Percentiles rank a stretch among this genome's conserved stretches.
These are phyloP conservation scores for Argyresthia albistria DNA, from an alignment of 2,888 invertebrate genomes.

Conservation along the genomic window DNA sequence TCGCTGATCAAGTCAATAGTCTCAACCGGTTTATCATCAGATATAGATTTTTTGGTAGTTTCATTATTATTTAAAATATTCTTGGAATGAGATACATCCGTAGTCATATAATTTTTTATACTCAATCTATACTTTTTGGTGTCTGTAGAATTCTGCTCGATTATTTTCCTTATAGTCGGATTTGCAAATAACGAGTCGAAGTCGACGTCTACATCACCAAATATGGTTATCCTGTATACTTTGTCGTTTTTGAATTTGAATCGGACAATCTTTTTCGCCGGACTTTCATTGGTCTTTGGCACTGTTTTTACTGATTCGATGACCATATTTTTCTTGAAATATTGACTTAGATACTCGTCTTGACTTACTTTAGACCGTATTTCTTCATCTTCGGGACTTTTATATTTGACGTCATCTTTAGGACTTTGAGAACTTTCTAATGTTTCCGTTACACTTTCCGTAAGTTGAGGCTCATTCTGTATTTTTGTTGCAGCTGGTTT, in stretches of 20 bases:
- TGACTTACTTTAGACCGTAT: no score
- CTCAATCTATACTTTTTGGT: slow-evolving; percentile 36
- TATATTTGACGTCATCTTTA: no score
- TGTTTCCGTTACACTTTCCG: no score
- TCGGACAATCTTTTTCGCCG: slow-evolving; percentile 29
- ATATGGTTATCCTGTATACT: slow-evolving; percentile 41
- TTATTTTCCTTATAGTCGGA: slow-evolving; percentile 29
- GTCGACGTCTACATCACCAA: slow-evolving; percentile 30
- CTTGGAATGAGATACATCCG: background rate
- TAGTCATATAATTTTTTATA: slow-evolving; percentile 25
- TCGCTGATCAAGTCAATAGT: slow-evolving; percentile 54
- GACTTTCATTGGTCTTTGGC: slow-evolving; percentile 14
- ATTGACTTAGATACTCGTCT: no score
- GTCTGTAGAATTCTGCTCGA: slow-evolving; percentile 25
- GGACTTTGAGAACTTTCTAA: no score
- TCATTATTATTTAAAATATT: no score
- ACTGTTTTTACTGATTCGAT: slow-evolving; percentile 26
- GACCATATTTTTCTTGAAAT: no score
- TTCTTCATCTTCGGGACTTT: no score
- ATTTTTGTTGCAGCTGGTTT: no score
- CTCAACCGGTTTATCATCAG: background rate
- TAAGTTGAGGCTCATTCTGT: no score
- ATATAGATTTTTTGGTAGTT: no score
- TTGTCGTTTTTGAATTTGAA: slow-evolving; percentile 42
- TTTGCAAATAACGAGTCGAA: slow-evolving; percentile 36